phyloP scores from a whole-genome alignment of 1,140 invertebrate species.

The Cotesia vestalis region DNA sequence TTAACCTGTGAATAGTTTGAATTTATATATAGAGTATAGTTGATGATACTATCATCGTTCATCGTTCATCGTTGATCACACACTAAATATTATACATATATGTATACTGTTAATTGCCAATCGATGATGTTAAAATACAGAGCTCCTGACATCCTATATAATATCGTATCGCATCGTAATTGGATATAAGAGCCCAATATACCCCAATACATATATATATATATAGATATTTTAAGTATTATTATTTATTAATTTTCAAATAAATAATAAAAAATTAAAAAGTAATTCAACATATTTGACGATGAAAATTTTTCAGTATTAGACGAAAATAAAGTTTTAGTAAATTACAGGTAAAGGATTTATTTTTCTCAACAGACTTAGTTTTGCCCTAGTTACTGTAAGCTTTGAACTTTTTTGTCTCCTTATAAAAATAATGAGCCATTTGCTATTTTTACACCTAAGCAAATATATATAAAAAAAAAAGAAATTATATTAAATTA shows the following conservation, averaged over 20 bases:
- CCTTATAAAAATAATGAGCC: not conserved
- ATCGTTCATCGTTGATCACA: no score
- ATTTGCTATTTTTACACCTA: conserved; percentile 4
- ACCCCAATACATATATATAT: not conserved
- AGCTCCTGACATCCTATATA: not conserved
- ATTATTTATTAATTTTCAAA: not conserved
- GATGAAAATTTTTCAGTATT: conserved; percentile 5
- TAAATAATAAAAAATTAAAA: not conserved
- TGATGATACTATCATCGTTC: not conserved
- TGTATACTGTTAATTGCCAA: conserved; percentile 8
- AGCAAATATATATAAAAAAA: not conserved
- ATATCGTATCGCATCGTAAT: not conserved
- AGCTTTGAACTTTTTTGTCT: not conserved
- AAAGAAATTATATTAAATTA: not conserved
- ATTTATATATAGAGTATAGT: not conserved
- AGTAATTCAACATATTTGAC: not conserved
- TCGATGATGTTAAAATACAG: conserved; percentile 15
- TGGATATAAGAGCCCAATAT: conserved; percentile 10
- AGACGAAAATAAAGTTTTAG: not conserved
- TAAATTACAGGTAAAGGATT: conserved; percentile 3
- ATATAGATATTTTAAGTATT: not conserved
- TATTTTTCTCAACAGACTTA: not conserved
- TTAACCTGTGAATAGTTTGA: not conserved
- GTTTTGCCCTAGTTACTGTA: not conserved
- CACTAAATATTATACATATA: no score